Evolutionary conservation across 2,113 vertebrate species (phyloP).

Genomic region (Stomatorhinus ivindoensis): DNA sequence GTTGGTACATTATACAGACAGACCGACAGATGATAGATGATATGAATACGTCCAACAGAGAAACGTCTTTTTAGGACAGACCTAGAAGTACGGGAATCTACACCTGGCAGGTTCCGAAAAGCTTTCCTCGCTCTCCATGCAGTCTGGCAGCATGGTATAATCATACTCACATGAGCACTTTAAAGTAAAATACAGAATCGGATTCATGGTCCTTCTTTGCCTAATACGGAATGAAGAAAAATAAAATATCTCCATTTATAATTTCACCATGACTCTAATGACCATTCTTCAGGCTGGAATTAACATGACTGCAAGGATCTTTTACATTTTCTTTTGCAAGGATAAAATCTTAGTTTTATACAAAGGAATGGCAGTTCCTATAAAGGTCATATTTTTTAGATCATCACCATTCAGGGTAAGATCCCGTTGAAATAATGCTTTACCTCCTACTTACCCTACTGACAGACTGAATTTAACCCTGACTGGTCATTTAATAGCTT

Average conservation of each 20-base stretch:
- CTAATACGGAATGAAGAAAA: not conserved
- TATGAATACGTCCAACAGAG: not conserved
- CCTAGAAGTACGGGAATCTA: not conserved
- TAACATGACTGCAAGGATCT: not conserved
- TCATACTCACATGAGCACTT: not conserved
- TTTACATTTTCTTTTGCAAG: not conserved
- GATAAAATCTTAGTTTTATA: not conserved
- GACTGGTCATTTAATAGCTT: not conserved
- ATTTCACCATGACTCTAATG: not conserved
- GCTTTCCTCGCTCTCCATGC: not conserved
- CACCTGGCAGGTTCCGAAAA: constrained; percentile 4
- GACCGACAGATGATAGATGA: not conserved
- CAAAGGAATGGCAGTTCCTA: not conserved
- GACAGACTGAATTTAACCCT: not conserved
- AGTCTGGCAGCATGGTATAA: not conserved
- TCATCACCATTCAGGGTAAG: not conserved
- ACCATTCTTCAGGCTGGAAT: not conserved
- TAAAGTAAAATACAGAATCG: not conserved
- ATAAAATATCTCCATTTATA: not conserved
- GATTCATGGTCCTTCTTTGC: not conserved
- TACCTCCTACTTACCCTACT: not conserved
- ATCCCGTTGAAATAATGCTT: not conserved
- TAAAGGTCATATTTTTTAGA: constrained; percentile 1
- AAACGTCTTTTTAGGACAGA: not conserved
- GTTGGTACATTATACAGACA: not conserved